A percentile compares a stretch with the other conserved stretches of the same genome.
Conservation (phyloP, 1,140 invertebrate genomes). For the Bombus superbus region DNA sequence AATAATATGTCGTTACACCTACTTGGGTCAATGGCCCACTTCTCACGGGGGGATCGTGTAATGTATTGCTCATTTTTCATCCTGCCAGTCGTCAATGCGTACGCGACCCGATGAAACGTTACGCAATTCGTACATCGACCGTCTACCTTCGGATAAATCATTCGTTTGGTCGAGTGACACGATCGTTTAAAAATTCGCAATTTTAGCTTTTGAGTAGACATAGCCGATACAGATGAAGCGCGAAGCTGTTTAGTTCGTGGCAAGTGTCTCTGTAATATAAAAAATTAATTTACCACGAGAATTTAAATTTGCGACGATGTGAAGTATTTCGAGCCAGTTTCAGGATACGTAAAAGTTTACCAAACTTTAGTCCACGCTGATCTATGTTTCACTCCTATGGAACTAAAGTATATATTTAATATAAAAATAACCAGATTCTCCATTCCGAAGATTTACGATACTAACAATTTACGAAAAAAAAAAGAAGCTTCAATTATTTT, state of each 20-base stretch:
- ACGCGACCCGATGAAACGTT: slow-evolving; percentile 41
- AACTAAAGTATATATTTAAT: no score
- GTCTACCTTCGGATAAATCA: slow-evolving; percentile 16
- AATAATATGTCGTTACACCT: slow-evolving; percentile 57
- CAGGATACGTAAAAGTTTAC: no score
- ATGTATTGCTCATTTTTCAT: slow-evolving; percentile 56
- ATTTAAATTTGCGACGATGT: no score
- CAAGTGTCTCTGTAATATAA: neutral
- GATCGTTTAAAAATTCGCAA: neutral
- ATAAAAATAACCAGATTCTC: no score
- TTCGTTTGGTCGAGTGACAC: neutral
- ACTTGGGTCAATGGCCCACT: slow-evolving; percentile 69
- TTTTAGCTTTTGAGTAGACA: neutral
- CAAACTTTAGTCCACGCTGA: no score
- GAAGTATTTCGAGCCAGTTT: no score
- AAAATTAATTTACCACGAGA: neutral
- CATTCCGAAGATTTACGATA: no score
- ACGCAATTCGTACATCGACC: slow-evolving; percentile 44
- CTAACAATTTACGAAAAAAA: no score
- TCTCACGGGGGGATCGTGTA: slow-evolving; percentile 42
- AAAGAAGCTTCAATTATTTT: no score
- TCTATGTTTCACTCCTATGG: no score
- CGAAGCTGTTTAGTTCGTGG: no score
- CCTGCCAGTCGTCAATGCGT: slow-evolving; percentile 29
- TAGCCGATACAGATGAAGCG: neutral